Conservation (phyloP, 2,888 invertebrate species). For the Xanthostigma xanthostigma region DNA sequence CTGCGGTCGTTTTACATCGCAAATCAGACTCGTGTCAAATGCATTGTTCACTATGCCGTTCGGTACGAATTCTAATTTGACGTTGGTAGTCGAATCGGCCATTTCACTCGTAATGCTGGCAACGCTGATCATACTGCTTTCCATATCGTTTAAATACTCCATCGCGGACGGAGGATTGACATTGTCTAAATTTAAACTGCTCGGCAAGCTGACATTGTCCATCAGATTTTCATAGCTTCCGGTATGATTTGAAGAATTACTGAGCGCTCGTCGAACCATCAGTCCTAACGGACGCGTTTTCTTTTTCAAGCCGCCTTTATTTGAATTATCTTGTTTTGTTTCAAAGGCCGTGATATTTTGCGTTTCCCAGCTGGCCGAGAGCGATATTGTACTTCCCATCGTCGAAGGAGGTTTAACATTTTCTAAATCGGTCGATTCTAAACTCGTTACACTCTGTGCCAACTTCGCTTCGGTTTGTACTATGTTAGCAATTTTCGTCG, state of each 20-base stretch:
- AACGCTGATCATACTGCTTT: slow-evolving; percentile 70
- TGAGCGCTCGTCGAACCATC: slow-evolving; percentile 57
- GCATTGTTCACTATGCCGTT: slow-evolving; percentile 25
- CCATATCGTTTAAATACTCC: slow-evolving; percentile 60
- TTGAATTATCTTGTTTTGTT: slow-evolving; percentile 21
- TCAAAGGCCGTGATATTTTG: slow-evolving; percentile 18
- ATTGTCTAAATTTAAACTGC: slow-evolving; percentile 56
- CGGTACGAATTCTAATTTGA: slow-evolving; percentile 24
- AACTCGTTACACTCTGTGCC: slow-evolving; percentile 44
- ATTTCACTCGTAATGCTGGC: slow-evolving; percentile 66
- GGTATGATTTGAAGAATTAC: slow-evolving; percentile 31
- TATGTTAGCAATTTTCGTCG: slow-evolving; percentile 49
- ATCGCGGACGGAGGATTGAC: slow-evolving; percentile 73
- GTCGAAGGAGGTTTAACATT: slow-evolving; percentile 62
- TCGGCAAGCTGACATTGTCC: slow-evolving; percentile 37
- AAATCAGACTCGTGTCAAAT: slow-evolving; percentile 29
- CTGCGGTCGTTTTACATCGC: slow-evolving; percentile 41
- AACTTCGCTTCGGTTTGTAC: slow-evolving; percentile 34
- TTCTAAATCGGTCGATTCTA: slow-evolving; percentile 52
- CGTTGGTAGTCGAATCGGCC: slow-evolving; percentile 2
- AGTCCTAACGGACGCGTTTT: slow-evolving; percentile 55
- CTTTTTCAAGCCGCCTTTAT: slow-evolving; percentile 37
- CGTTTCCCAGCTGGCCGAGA: slow-evolving; percentile 35
- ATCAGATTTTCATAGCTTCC: slow-evolving; percentile 47
- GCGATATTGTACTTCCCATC: slow-evolving; percentile 50